phyloP scores from a whole-genome alignment of 2,797 vertebrate genomes.

The Myiothlypis coronata region DNA sequence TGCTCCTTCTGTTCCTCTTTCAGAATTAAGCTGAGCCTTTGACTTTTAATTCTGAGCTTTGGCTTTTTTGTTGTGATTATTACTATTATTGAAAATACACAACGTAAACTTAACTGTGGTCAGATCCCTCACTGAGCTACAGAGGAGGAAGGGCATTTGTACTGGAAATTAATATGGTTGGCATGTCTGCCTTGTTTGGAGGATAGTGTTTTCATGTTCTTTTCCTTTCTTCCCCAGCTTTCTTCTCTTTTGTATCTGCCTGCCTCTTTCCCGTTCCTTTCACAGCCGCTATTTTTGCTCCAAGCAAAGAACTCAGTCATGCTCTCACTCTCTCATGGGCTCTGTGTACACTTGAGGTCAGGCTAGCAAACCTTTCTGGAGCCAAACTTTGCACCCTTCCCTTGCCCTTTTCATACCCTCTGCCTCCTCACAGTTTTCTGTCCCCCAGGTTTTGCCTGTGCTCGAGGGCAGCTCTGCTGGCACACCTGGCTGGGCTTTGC shows the following conservation, averaged over 20 bases:
- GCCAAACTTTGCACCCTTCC: neutral
- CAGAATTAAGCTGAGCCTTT: neutral
- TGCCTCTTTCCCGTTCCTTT: constrained; percentile 5
- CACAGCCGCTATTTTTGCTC: neutral
- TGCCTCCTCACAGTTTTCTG: neutral
- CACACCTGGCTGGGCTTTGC: neutral
- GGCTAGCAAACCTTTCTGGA: neutral
- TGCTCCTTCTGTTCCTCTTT: neutral
- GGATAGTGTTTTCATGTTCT: constrained; percentile 35
- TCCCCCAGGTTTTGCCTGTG: accelerated
- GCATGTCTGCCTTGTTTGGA: constrained; percentile 18
- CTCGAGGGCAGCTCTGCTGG: neutral
- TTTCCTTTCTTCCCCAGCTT: constrained; percentile 38
- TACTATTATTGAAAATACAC: neutral
- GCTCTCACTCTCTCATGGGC: neutral
- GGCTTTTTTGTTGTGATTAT: neutral
- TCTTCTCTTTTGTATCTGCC: constrained; percentile 35
- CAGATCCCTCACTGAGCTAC: neutral
- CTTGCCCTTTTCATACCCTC: neutral
- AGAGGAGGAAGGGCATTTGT: neutral
- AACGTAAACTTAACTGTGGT: neutral
- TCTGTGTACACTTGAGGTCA: neutral
- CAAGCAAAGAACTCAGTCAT: constrained; percentile 10
- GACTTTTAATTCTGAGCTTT: neutral
- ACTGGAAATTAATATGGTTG: constrained; percentile 21